These are phyloP conservation scores for Maniola hyperantus DNA, from an alignment of 2,888 invertebrate genomes.

Conservation along the genomic window DNA sequence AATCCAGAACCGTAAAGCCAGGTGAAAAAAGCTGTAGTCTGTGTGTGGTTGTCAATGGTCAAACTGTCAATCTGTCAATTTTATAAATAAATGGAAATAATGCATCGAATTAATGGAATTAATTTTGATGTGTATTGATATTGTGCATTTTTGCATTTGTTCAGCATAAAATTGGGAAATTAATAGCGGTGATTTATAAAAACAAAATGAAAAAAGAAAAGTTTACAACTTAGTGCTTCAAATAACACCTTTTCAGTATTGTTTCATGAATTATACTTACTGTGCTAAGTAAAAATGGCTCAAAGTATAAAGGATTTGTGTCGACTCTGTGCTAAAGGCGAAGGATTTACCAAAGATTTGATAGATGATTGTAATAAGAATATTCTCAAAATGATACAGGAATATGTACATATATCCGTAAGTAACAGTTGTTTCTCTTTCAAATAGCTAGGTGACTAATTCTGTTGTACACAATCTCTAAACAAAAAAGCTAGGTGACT, in stretches of 20 bases:
- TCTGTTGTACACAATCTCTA: background rate
- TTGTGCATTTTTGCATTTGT: background rate
- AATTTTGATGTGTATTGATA: no score
- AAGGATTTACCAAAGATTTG: constrained; percentile 70
- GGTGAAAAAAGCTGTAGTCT: no score
- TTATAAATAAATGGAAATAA: no score
- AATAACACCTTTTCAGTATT: background rate
- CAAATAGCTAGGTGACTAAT: background rate
- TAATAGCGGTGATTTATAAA: background rate
- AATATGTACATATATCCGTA: constrained; percentile 67
- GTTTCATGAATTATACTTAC: constrained; percentile 23
- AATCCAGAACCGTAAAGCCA: no score
- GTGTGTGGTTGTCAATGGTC: no score
- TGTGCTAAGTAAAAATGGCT: constrained; percentile 37
- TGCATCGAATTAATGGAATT: no score
- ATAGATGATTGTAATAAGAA: constrained; percentile 65
- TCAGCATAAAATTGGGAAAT: background rate
- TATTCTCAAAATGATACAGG: constrained; percentile 65
- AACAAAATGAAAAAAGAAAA: background rate
- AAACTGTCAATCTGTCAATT: background rate
- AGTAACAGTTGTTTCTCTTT: constrained; percentile 42
- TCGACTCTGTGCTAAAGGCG: constrained; percentile 71
- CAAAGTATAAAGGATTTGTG: constrained; percentile 61
- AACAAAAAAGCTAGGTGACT: no score
- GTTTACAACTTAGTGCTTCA: background rate